Evolutionary conservation across 37 sponge, comb jelly and placozoan species (phyloP).

Genomic region (Crambe crambe): DNA sequence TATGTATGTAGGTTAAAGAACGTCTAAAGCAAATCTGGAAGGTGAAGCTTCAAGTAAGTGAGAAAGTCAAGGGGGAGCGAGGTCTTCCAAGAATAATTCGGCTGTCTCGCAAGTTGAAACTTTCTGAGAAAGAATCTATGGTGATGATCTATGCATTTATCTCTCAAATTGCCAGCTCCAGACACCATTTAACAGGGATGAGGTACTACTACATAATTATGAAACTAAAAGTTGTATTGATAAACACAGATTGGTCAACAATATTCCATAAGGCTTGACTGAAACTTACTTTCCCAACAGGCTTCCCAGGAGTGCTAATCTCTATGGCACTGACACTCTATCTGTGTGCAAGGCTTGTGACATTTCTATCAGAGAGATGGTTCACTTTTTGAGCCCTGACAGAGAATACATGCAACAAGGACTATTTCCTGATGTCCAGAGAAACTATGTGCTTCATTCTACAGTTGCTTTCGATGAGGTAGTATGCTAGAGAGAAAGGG

Average conservation of each 20-base stretch:
- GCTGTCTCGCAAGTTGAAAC: conserved; percentile 50
- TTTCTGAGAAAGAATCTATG: conserved; percentile 56
- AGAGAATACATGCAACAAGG: conserved; percentile 77
- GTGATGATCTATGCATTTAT: conserved; percentile 50
- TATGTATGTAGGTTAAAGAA: conserved; percentile 26
- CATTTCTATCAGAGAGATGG: conserved; percentile 36
- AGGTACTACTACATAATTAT: no score
- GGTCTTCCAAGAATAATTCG: conserved; percentile 66
- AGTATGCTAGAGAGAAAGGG: no score
- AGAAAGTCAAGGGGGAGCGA: conserved; percentile 57
- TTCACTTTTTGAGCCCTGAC: conserved; percentile 53
- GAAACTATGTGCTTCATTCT: conserved; percentile 57
- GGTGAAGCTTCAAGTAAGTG: conserved; percentile 38
- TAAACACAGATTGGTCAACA: no score
- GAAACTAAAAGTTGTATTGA: no score
- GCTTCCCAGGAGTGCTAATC: background rate
- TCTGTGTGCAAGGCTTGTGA: conserved; percentile 58
- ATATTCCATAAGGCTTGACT: no score
- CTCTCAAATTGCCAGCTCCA: conserved; percentile 15
- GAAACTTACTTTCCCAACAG: background rate
- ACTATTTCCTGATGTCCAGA: conserved; percentile 81
- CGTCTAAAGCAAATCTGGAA: conserved; percentile 47
- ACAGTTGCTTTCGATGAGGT: conserved; percentile 57
- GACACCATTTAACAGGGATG: background rate
- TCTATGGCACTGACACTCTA: conserved; percentile 18